phyloP scores from a whole-genome alignment of 2,113 vertebrate genomes.

The Pimephales promelas region DNA sequence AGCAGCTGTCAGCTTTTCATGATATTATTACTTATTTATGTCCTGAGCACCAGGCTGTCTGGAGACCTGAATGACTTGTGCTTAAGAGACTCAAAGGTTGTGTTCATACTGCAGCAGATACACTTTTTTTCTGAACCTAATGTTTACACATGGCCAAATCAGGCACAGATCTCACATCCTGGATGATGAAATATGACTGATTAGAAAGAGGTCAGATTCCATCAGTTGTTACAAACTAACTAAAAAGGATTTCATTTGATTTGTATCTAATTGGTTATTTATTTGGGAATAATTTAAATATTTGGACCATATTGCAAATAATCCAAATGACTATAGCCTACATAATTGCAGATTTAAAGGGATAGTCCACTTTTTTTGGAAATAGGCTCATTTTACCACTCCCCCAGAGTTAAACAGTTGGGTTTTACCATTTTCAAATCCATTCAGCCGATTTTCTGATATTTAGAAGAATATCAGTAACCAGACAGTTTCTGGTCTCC shows the following conservation, averaged over 20 bases:
- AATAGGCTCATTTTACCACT: too few relatives aligned
- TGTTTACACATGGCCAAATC: background rate
- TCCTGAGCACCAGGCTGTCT: background rate
- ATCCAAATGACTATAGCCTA: background rate
- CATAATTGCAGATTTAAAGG: background rate
- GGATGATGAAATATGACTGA: background rate
- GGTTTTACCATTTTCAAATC: too few relatives aligned
- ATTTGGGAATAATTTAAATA: background rate
- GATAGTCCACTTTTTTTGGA: too few relatives aligned
- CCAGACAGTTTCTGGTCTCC: too few relatives aligned
- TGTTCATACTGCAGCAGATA: background rate
- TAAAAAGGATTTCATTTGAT: background rate
- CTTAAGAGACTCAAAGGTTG: background rate
- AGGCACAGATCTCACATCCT: background rate
- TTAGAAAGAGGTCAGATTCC: background rate
- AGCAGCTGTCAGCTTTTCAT: constrained; percentile 43
- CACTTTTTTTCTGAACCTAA: background rate
- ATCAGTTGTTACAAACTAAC: background rate
- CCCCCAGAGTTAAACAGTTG: too few relatives aligned
- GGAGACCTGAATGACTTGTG: background rate
- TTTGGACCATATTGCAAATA: background rate
- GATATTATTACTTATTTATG: constrained; percentile 13
- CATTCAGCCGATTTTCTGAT: too few relatives aligned
- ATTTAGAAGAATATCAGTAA: too few relatives aligned
- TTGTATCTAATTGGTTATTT: background rate